Conservation (phyloP, 2,797 vertebrate genomes). For the Enteromius trimaculatus region DNA sequence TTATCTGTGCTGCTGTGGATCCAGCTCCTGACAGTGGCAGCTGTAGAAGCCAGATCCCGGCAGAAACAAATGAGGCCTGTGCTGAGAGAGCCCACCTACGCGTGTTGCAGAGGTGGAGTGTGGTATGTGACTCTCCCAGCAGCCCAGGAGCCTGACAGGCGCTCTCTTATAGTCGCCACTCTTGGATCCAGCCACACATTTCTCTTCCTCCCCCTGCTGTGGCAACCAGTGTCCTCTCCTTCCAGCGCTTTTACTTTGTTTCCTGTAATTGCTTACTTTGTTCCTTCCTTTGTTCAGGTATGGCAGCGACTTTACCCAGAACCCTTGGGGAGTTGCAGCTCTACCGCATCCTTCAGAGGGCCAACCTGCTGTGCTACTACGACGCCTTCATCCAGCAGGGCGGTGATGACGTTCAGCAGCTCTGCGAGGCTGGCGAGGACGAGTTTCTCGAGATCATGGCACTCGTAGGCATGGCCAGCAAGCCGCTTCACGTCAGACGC, state of each 20-base stretch:
- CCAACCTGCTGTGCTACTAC: conserved; percentile 97
- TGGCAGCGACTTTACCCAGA: conserved; percentile 93
- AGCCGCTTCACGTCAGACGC: conserved; percentile 93
- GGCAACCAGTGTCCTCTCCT: conserved; percentile 23
- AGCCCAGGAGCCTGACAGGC: conserved; percentile 73
- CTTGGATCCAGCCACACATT: conserved; percentile 48
- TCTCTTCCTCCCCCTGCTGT: conserved; percentile 39
- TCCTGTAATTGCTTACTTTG: conserved; percentile 8
- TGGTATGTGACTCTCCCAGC: conserved; percentile 67
- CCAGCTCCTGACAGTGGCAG: conserved; percentile 42
- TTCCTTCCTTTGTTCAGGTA: conserved; percentile 73
- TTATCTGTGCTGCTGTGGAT: conserved; percentile 46
- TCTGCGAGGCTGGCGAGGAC: conserved; percentile 97
- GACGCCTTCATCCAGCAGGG: conserved; percentile 99
- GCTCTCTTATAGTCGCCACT: conserved; percentile 60
- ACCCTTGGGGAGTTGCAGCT: conserved; percentile 98
- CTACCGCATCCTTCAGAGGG: conserved; percentile 94
- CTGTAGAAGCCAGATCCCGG: conserved; percentile 55
- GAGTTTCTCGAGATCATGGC: conserved; percentile 99
- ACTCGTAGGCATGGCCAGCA: conserved; percentile 98
- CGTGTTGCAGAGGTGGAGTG: conserved; percentile 82
- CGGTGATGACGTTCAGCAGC: conserved; percentile 97
- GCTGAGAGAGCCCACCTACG: conserved; percentile 81
- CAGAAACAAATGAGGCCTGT: conserved; percentile 74
- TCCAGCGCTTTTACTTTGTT: conserved; percentile 13